Evolutionary conservation across 2,888 invertebrate genomes (phyloP), one percentile per base, ranked within the genome.

Genomic region (Stenodera caucasica): DNA sequence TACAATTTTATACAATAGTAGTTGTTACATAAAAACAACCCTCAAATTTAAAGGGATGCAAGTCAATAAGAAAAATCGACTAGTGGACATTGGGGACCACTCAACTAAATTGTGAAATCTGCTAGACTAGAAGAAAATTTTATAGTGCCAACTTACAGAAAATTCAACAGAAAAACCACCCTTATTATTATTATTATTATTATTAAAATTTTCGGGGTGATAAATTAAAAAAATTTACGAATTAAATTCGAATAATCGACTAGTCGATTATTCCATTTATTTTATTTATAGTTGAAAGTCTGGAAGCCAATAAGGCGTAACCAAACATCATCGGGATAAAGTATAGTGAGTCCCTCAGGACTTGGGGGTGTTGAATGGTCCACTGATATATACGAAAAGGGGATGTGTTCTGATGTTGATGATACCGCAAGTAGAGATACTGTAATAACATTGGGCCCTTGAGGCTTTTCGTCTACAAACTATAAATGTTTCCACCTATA

Each of bases 231-330:
- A n/a, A n/a, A n/a, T n/a, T n/a, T n/a, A n/a, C n/a, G n/a, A n/a
- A n/a, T n/a, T n/a, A n/a, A n/a, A n/a, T n/a, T n/a, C n/a, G n/a
- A n/a, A n/a, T n/a, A n/a, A n/a, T n/a, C 37, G 12, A 45, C 21
- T 18, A 45, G 45, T 45, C 21, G 45, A 45, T 45, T 12, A 45
- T 45, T 21, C 21, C 45, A 11, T 40, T 45, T 45, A 21, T 45
- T 21, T 45, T 12, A 21, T 45, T 45, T 18, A 11, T 45, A 11
- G 45, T 45, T 11, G 45, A 45, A 74, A 71, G 70, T 69, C 70
- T 60, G 65, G 61, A 67, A 72, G 77, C 75, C 76, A 78, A 78
- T 78, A 78, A 78, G 79, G 78, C 78, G 78, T 80, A 79, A 78
- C 78, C 78, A 80, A 80, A 79, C 78, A 78, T 76, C 71, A 45